A percentile compares a stretch with the other conserved stretches of the same genome.
Conservation (phyloP, 2,797 vertebrate species). For the Leptodactylus fallax region DNA sequence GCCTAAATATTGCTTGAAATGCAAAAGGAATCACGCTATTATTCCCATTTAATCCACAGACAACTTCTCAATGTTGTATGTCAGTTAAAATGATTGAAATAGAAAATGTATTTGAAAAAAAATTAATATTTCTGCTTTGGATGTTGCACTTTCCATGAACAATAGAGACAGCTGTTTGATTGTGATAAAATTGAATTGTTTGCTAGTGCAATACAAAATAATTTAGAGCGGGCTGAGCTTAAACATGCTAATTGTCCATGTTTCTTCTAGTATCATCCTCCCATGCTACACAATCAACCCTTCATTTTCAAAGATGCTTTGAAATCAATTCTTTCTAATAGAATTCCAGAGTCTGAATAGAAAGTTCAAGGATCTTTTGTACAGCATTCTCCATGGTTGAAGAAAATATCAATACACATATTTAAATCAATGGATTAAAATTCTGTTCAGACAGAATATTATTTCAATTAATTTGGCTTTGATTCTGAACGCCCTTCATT, state of each 20-base stretch:
- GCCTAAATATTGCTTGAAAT: no score
- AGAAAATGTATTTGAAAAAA: neutral
- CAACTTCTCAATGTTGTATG: neutral
- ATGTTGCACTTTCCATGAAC: neutral
- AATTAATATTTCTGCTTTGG: neutral
- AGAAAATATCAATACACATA: conserved; percentile 44
- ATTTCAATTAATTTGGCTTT: conserved; percentile 59
- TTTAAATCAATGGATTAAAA: conserved; percentile 55
- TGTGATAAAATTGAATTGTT: conserved; percentile 18
- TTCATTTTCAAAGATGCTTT: conserved; percentile 34
- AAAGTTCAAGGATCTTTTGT: conserved; percentile 43
- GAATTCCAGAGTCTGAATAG: conserved; percentile 33
- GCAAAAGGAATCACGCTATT: no score
- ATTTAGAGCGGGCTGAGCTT: neutral
- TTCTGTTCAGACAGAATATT: conserved; percentile 49
- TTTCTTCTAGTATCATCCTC: conserved; percentile 1
- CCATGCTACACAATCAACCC: conserved; percentile 27
- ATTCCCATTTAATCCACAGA: neutral
- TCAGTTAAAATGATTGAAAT: neutral
- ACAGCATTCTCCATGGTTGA: neutral
- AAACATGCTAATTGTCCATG: neutral
- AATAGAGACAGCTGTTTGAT: neutral
- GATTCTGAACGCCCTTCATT: conserved; percentile 51
- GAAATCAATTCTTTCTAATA: conserved; percentile 37
- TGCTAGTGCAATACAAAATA: neutral